phyloP scores from a whole-genome alignment of 2,113 vertebrate species.

The Seriola aureovittata region DNA sequence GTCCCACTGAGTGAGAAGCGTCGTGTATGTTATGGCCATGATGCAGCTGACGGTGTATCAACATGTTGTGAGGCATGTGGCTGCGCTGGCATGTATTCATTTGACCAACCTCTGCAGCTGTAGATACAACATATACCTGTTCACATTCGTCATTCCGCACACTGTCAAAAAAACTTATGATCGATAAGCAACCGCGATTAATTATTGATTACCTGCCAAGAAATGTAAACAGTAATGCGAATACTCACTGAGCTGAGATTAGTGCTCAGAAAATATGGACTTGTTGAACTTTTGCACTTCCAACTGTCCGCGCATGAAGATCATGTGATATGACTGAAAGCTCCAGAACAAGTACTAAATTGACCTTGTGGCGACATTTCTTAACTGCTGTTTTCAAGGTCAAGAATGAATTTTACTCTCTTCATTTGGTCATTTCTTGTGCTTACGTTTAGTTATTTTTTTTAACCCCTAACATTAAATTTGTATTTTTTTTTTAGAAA shows the following conservation, averaged over 20 bases:
- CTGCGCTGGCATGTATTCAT: background rate
- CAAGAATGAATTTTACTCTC: background rate
- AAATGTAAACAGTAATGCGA: background rate
- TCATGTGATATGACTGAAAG: background rate
- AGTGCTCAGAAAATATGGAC: background rate
- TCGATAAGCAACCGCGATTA: background rate
- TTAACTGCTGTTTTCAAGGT: background rate
- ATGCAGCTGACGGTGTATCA: background rate
- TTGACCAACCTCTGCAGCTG: background rate
- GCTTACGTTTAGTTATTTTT: background rate
- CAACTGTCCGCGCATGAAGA: background rate
- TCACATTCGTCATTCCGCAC: too few relatives aligned
- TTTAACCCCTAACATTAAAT: background rate
- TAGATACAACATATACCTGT: background rate
- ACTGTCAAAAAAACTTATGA: background rate
- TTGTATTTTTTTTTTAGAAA: background rate
- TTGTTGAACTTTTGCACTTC: background rate
- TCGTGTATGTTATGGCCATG: background rate
- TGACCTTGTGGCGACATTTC: background rate
- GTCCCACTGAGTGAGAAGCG: background rate
- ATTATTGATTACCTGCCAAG: background rate
- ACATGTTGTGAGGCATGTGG: constrained; percentile 17
- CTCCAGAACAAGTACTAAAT: background rate
- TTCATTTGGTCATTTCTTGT: background rate
- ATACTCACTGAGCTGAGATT: background rate